phyloP scores from a whole-genome alignment of 2,113 vertebrate species.

The Gobius niger region DNA sequence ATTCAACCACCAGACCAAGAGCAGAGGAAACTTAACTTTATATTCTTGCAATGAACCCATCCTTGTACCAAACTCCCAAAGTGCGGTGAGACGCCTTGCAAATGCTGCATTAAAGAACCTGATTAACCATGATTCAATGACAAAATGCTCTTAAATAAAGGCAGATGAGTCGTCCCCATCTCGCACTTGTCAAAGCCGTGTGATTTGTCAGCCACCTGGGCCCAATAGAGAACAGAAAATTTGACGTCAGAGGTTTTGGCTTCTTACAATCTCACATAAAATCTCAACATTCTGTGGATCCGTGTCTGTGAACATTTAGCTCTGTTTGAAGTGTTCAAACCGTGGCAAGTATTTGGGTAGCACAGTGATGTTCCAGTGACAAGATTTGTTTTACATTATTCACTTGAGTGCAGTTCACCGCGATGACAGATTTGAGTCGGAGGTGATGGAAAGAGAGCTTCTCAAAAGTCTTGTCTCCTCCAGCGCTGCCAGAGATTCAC shows the following conservation, averaged over 20 bases:
- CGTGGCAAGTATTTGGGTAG: slow-evolving; percentile 41
- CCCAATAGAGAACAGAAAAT: slow-evolving; percentile 2
- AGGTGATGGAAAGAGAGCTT: slow-evolving; percentile 53
- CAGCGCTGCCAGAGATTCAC: slow-evolving; percentile 20
- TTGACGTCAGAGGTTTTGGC: slow-evolving; percentile 14
- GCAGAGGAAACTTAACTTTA: too few relatives aligned
- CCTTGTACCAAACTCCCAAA: slow-evolving; percentile 27
- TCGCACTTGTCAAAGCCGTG: not conserved
- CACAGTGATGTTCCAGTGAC: slow-evolving; percentile 40
- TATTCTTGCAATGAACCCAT: slow-evolving; percentile 31
- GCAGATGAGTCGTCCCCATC: not conserved
- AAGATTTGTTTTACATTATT: slow-evolving; percentile 52
- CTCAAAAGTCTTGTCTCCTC: slow-evolving; percentile 22
- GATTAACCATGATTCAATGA: not conserved
- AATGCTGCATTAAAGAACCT: not conserved
- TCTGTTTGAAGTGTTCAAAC: slow-evolving; percentile 24
- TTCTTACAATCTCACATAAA: not conserved
- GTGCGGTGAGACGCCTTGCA: not conserved
- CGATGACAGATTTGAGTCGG: slow-evolving; percentile 34
- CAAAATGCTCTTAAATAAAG: slow-evolving; percentile 13
- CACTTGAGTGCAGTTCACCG: slow-evolving; percentile 28
- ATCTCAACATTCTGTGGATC: not conserved
- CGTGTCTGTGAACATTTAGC: slow-evolving; percentile 24
- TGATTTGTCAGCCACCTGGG: slow-evolving; percentile 9
- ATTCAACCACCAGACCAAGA: too few relatives aligned